Evolutionary conservation across 2,888 invertebrate species (phyloP), one percentile per base, ranked within the genome.

Genomic region (Drosophila koepferae): DNA sequence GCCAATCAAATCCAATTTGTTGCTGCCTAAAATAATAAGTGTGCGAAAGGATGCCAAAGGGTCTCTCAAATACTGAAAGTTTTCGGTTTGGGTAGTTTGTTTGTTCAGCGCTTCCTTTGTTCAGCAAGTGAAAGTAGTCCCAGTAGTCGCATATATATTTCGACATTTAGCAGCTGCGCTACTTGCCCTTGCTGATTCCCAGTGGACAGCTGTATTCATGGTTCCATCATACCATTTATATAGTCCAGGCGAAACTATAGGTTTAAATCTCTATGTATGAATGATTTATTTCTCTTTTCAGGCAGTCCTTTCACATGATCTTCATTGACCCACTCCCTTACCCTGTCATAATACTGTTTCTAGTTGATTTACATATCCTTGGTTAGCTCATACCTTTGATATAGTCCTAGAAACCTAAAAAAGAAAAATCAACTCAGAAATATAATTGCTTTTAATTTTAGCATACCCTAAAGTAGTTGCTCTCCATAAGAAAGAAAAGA

Each of bases 1-100:
- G 78, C 64, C 72, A 78, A 87, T 82, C 72, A 71, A 80, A 82
- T 80, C 74, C 72, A 82, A 76, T 84, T 85, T 76, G 65, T 51
- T 53, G 56, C 49, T 12, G 69, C 87, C 87, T 82, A 76, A 84
- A 80, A 84, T 78, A 84, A 87, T 87, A 87, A 67, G 71, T 75
- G 62, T 53, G 61, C 63, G 18, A 16, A 23, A 55, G 54, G 36
- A 64, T 43, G 9, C 41, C 36, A 49, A 65, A 61, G 51, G 55
- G 46, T 38, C 51, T 6, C 61, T 14, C 38, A n/a, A 20, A n/a
- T 49, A 14, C 77, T n/a, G 40, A 40, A 72, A 80, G 49, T 67
- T 67, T 69, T 51, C 38, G 34, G 43, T 44, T 43, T 46, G 49
- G 77, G 53, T 63, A 73, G 70, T 69, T 77, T 63, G 60, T 67